phyloP scores from a whole-genome alignment of 1,140 invertebrate genomes.

The Coelopa frigida region DNA sequence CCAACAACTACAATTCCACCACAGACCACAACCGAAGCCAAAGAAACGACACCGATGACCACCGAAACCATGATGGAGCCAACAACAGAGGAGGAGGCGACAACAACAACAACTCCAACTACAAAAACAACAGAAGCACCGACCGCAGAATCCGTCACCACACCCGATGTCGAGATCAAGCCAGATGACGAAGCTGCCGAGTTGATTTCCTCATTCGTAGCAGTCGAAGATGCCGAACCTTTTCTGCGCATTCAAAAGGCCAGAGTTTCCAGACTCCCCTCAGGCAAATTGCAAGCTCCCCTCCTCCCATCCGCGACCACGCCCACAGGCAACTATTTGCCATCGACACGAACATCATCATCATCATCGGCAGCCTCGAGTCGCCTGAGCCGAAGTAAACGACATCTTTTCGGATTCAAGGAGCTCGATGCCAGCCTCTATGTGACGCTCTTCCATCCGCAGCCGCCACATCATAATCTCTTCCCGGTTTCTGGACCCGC shows the following conservation, averaged over 20 bases:
- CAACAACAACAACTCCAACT: constrained; percentile 18
- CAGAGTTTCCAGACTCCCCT: constrained; percentile 27
- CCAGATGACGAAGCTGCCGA: constrained; percentile 31
- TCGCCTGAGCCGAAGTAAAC: constrained; percentile 27
- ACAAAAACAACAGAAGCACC: constrained; percentile 10
- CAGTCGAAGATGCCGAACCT: constrained; percentile 32
- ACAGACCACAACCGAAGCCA: constrained; percentile 6
- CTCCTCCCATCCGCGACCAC: constrained; percentile 11
- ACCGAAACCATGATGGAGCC: constrained; percentile 14
- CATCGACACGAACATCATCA: constrained; percentile 1
- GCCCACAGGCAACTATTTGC: constrained; percentile 9
- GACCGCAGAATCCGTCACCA: constrained; percentile 6
- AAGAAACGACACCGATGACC: constrained; percentile 12
- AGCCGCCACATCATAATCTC: constrained; percentile 17
- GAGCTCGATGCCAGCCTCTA: constrained; percentile 36
- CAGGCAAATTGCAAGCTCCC: constrained; percentile 33
- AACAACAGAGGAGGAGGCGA: constrained; percentile 17
- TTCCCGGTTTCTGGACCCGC: constrained; percentile 12
- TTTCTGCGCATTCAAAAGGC: constrained; percentile 35
- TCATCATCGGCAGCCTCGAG: constrained; percentile 6
- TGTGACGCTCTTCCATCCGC: constrained; percentile 27
- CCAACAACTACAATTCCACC: constrained; percentile 20
- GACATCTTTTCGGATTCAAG: constrained; percentile 31
- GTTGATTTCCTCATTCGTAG: constrained; percentile 31
- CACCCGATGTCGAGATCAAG: neutral